Evolutionary conservation across 2,113 vertebrate genomes (phyloP).

Genomic region (Corapipo altera): DNA sequence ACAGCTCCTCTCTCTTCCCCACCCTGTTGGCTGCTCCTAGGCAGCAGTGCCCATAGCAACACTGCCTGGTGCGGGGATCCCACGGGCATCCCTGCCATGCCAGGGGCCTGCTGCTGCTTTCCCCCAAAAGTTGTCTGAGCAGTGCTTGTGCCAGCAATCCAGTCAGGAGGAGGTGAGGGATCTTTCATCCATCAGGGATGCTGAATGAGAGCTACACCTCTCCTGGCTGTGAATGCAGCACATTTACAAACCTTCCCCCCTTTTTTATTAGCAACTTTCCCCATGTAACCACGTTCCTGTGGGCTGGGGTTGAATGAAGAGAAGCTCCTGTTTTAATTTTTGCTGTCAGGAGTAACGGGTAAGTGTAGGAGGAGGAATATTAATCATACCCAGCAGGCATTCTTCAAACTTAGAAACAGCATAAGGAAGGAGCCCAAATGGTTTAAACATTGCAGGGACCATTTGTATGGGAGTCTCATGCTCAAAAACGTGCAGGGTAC

Average conservation of each 20-base stretch:
- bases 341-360: slow-evolving; percentile 58
- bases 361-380: slow-evolving; percentile 49
- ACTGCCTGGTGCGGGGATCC: neutral
- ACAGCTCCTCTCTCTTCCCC: neutral
- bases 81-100: neutral
- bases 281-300: slow-evolving; percentile 4
- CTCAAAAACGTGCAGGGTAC: slow-evolving; percentile 26
- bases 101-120: neutral
- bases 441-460: slow-evolving; percentile 37
- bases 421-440: slow-evolving; percentile 63
- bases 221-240: neutral
- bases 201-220: slow-evolving; percentile 49
- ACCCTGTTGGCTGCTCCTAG: neutral
- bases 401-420: slow-evolving; percentile 50
- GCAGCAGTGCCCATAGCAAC: slow-evolving; percentile 66
- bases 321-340: slow-evolving; percentile 59
- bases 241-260: slow-evolving; percentile 1
- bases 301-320: slow-evolving; percentile 56
- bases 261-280: slow-evolving; percentile 12
- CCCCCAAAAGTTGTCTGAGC: neutral
- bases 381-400: slow-evolving; percentile 54
- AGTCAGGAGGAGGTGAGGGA: neutral
- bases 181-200: neutral
- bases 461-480: slow-evolving; percentile 56
- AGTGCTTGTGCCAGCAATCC: neutral